phyloP scores from a whole-genome alignment of 2,888 invertebrate species.

The Epistrophe eligans region DNA sequence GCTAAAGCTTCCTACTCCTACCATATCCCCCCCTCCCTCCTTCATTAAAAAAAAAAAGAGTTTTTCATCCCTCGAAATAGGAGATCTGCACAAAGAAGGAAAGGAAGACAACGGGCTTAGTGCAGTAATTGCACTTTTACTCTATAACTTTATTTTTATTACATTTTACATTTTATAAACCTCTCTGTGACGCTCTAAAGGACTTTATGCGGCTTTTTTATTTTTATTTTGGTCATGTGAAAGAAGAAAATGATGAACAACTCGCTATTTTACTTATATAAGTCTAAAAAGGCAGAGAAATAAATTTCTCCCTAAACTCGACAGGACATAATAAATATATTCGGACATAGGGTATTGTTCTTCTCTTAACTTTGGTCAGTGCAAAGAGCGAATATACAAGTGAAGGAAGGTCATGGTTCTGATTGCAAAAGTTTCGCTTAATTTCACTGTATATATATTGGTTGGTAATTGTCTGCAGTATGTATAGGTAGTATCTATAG shows the following conservation, averaged over 20 bases:
- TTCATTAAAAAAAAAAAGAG: neutral
- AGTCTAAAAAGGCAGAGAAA: neutral
- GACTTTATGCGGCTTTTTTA: constrained; percentile 14
- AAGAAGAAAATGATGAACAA: constrained; percentile 37
- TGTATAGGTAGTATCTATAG: neutral
- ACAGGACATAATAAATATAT: neutral
- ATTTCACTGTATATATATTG: constrained; percentile 61
- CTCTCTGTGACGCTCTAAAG: neutral
- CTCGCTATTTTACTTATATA: constrained; percentile 33
- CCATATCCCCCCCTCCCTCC: neutral
- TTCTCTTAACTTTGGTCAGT: constrained; percentile 57
- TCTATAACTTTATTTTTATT: constrained; percentile 32
- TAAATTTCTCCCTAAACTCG: neutral
- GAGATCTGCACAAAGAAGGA: neutral
- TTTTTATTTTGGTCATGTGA: constrained; percentile 2
- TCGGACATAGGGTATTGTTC: constrained; percentile 27
- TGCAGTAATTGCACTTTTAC: constrained; percentile 57
- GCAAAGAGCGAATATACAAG: neutral
- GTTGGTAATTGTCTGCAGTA: constrained; percentile 68
- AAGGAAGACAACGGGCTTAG: constrained; percentile 34
- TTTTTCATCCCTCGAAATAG: constrained; percentile 8
- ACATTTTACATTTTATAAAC: constrained; percentile 17
- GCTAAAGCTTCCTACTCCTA: neutral
- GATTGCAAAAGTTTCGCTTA: constrained; percentile 74
- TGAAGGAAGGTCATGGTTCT: constrained; percentile 69